phyloP scores from a whole-genome alignment of 1,140 invertebrate genomes.

The Hyposmocoma kahamanoa region DNA sequence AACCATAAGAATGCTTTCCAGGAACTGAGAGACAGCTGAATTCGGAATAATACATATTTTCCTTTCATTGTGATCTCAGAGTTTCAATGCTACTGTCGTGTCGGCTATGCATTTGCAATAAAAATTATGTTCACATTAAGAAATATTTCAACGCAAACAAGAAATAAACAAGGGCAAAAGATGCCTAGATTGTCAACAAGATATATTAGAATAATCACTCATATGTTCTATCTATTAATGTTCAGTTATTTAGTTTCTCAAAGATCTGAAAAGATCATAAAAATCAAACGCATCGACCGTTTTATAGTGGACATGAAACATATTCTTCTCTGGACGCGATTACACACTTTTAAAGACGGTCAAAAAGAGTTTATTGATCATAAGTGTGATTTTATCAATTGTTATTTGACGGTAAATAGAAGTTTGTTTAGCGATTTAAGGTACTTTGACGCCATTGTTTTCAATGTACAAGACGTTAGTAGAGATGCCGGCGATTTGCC shows the following conservation, averaged over 20 bases:
- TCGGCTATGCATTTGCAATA: too few species aligned
- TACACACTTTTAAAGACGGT: slow-evolving; percentile 25
- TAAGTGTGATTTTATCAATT: slow-evolving; percentile 37
- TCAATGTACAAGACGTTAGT: slow-evolving; percentile 42
- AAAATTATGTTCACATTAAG: too few species aligned
- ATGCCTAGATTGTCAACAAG: slow-evolving; percentile 16
- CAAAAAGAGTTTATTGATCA: slow-evolving; percentile 32
- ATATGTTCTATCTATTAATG: slow-evolving; percentile 16
- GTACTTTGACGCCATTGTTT: slow-evolving; percentile 60
- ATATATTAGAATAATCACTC: slow-evolving; percentile 17
- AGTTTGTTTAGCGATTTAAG: slow-evolving; percentile 36
- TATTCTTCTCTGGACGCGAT: slow-evolving; percentile 37
- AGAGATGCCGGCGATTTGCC: slow-evolving; percentile 21
- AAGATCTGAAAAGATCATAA: slow-evolving; percentile 14
- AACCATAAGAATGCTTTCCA: too few species aligned
- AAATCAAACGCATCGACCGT: slow-evolving; percentile 26
- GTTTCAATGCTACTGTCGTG: too few species aligned
- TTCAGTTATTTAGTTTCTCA: slow-evolving; percentile 17
- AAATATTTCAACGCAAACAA: too few species aligned
- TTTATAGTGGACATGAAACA: slow-evolving; percentile 37
- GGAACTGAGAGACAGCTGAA: too few species aligned
- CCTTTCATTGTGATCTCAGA: too few species aligned
- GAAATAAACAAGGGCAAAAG: background rate
- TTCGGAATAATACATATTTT: too few species aligned
- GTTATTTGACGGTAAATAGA: slow-evolving; percentile 46